These are phyloP conservation scores for Cyanoramphus novaezelandiae DNA, from an alignment of 2,113 vertebrate species.

Conservation along the genomic window DNA sequence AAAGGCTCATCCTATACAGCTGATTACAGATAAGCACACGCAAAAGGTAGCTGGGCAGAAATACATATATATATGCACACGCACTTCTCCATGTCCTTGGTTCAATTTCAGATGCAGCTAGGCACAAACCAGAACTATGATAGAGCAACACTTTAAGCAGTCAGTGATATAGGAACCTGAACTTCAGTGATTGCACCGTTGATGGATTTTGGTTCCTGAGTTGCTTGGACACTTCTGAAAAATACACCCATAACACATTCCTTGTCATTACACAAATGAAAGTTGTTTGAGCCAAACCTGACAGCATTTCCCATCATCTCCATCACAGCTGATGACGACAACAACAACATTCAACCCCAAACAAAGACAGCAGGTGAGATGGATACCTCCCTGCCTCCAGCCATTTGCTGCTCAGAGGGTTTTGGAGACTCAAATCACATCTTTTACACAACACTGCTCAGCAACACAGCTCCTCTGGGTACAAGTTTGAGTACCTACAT, in stretches of 20 bases:
- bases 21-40: not conserved
- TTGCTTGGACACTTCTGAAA: not conserved
- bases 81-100: not conserved
- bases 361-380: not conserved
- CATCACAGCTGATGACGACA: not conserved
- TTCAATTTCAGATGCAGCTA: not conserved
- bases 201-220: not conserved
- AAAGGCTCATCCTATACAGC: not conserved
- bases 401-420: not conserved
- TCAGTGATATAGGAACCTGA: not conserved
- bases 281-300: not conserved
- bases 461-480: not conserved
- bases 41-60: not conserved
- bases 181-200: not conserved
- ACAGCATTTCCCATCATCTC: not conserved
- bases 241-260: not conserved
- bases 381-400: not conserved
- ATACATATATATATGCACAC: not conserved
- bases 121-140: not conserved
- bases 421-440: not conserved
- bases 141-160: not conserved
- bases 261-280: not conserved
- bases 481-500: fast-evolving
- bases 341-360: not conserved
- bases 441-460: not conserved